These are phyloP conservation scores for Saccopteryx bilineata DNA, from an alignment of 2,113 vertebrate species.

Conservation along the genomic window DNA sequence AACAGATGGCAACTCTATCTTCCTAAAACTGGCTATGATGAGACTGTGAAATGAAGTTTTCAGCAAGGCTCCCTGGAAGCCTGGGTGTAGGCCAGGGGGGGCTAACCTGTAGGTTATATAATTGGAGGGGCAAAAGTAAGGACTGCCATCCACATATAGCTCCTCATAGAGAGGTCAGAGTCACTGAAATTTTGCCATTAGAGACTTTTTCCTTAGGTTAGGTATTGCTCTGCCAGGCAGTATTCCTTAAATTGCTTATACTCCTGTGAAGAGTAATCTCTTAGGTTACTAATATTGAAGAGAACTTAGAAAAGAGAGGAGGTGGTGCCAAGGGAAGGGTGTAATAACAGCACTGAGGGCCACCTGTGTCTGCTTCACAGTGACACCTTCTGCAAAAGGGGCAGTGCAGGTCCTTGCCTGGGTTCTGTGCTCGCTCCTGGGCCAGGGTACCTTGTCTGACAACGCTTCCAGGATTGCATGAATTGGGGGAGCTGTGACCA, in stretches of 20 bases:
- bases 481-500: background rate
- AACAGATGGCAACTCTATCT: conserved; percentile 59
- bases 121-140: background rate
- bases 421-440: background rate
- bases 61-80: background rate
- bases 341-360: background rate
- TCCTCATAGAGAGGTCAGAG: background rate
- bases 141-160: background rate
- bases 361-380: conserved; percentile 21
- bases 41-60: conserved; percentile 36
- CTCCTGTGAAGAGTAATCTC: background rate
- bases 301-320: conserved; percentile 24
- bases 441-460: background rate
- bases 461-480: background rate
- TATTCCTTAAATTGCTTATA: background rate
- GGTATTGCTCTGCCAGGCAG: background rate
- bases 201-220: conserved; percentile 2
- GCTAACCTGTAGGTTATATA: background rate
- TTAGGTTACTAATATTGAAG: background rate
- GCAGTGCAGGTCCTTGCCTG: background rate
- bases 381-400: background rate
- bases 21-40: conserved; percentile 47
- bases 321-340: background rate
- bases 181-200: conserved; percentile 3
- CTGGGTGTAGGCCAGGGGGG: background rate